These are phyloP conservation scores for Phengaris alcon DNA, from an alignment of 2,888 invertebrate genomes.

Conservation along the genomic window DNA sequence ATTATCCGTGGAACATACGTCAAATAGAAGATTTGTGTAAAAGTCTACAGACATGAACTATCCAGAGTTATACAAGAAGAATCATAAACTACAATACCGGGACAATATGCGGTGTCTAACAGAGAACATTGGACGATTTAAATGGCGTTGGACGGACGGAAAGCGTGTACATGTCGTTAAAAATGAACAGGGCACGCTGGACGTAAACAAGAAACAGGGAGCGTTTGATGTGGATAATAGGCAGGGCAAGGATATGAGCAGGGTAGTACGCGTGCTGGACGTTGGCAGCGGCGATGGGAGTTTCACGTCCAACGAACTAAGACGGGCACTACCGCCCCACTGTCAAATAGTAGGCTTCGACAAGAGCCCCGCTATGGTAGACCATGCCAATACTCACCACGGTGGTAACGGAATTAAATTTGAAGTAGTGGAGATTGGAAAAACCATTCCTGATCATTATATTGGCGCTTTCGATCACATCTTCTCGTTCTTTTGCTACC, in stretches of 20 bases:
- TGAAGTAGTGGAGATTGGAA: background rate
- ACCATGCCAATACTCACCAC: background rate
- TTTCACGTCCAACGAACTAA: background rate
- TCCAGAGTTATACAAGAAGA: background rate
- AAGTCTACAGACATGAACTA: background rate
- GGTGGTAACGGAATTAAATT: background rate
- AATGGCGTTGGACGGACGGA: background rate
- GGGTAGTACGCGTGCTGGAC: background rate
- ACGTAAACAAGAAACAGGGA: background rate
- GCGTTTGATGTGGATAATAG: no score
- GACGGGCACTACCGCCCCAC: background rate
- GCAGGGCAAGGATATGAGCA: background rate
- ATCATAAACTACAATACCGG: background rate
- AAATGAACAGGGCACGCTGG: background rate
- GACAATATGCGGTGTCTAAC: background rate
- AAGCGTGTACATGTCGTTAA: background rate
- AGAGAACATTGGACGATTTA: background rate
- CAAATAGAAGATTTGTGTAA: background rate
- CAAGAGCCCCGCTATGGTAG: background rate
- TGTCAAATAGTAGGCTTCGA: background rate
- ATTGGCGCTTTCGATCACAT: slow-evolving; percentile 11
- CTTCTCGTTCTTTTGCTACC: slow-evolving; percentile 1
- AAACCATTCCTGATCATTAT: background rate
- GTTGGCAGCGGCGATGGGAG: background rate
- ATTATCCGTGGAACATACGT: background rate